A percentile compares a stretch with the other conserved stretches of the same genome.
phyloP scores from a whole-genome alignment of 2,888 invertebrate genomes.

The Spicauda simplicius region DNA sequence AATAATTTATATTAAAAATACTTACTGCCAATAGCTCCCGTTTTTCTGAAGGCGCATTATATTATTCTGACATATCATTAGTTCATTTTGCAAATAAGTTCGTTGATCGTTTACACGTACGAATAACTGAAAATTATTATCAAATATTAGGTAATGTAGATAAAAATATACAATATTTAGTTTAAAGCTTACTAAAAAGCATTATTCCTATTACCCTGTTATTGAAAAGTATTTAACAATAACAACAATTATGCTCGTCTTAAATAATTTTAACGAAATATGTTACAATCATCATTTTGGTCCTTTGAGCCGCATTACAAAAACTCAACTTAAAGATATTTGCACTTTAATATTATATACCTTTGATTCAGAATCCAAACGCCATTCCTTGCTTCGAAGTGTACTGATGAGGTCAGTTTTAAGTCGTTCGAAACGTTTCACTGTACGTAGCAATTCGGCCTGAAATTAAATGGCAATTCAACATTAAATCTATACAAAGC shows the following conservation, averaged over 20 bases:
- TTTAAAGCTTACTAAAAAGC: too few relatives aligned
- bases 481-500: too few relatives aligned
- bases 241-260: too few relatives aligned
- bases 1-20: too few relatives aligned
- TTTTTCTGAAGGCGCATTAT: slow-evolving; percentile 75
- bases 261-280: too few relatives aligned
- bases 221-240: too few relatives aligned
- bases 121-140: slow-evolving; percentile 60
- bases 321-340: too few relatives aligned
- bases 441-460: slow-evolving; percentile 77
- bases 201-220: too few relatives aligned
- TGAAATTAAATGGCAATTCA: slow-evolving; percentile 41
- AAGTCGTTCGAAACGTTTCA: slow-evolving; percentile 78
- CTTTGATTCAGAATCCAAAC: slow-evolving; percentile 81
- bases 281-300: too few relatives aligned
- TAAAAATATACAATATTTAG: too few relatives aligned
- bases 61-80: slow-evolving; percentile 79
- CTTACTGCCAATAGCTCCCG: slow-evolving; percentile 78
- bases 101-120: slow-evolving; percentile 79
- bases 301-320: too few relatives aligned
- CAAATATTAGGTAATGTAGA: too few relatives aligned
- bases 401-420: slow-evolving; percentile 80
- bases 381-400: slow-evolving; percentile 80
- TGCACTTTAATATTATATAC: slow-evolving; percentile 47
- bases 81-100: slow-evolving; percentile 78